Evolutionary conservation across 2,113 vertebrate genomes (phyloP).

Genomic region (Onychostruthus taczanowskii): DNA sequence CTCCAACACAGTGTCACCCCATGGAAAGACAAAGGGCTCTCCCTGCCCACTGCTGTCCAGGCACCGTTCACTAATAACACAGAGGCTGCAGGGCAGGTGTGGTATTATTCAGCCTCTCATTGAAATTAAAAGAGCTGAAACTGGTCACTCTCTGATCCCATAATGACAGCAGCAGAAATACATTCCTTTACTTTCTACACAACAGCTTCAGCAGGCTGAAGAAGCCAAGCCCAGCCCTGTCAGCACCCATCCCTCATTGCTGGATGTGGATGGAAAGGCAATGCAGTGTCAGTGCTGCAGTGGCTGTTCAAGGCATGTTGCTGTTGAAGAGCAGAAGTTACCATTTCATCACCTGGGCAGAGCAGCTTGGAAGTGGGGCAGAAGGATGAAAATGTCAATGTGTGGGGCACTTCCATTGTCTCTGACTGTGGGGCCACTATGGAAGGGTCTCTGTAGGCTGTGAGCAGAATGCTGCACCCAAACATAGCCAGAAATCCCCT

Average conservation of each 20-base stretch:
- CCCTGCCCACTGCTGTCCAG: not conserved
- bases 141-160: not conserved
- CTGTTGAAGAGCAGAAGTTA: not conserved
- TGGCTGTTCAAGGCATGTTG: not conserved
- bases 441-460: not conserved
- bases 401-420: fast-evolving
- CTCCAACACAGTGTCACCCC: not conserved
- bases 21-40: not conserved
- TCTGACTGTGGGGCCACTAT: not conserved
- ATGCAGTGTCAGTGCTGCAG: too few relatives aligned
- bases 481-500: not conserved
- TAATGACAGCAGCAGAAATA: not conserved
- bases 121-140: not conserved
- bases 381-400: not conserved
- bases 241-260: not conserved
- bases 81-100: not conserved
- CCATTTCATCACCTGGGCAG: not conserved
- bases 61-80: not conserved
- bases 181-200: not conserved
- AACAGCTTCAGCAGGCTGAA: not conserved
- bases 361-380: not conserved
- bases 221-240: not conserved
- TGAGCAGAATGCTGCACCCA: not conserved
- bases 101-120: not conserved
- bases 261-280: not conserved